Conservation (phyloP, 64 coral and sea anemone genomes). For the Actinia tenebrosa region DNA sequence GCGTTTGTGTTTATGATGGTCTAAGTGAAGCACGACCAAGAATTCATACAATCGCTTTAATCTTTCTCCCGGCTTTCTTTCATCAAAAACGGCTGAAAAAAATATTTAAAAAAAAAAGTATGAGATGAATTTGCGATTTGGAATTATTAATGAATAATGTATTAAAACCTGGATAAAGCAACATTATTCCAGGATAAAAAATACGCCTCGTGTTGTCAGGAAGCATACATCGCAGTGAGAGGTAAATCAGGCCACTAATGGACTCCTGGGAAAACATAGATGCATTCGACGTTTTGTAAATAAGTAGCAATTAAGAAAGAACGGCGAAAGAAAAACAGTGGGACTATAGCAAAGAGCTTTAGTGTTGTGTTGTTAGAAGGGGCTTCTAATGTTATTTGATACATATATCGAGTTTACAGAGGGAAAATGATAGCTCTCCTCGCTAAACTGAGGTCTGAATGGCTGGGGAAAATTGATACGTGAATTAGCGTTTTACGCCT, state of each 20-base stretch:
- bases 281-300: not conserved
- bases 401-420: slow-evolving; percentile 15
- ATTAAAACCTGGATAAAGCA: not conserved
- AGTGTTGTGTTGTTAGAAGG: not conserved
- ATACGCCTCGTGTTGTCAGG: not conserved
- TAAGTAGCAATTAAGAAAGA: not conserved
- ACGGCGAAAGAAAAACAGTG: not conserved
- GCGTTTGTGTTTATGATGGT: not conserved
- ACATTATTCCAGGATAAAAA: not conserved
- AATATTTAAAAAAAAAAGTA: not conserved
- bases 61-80: not conserved
- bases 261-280: not conserved
- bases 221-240: not conserved
- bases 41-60: not conserved
- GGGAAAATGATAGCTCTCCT: not conserved
- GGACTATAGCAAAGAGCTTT: not conserved
- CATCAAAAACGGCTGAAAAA: not conserved
- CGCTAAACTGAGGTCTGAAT: too few species aligned
- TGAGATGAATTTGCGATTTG: not conserved
- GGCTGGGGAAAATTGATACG: too few species aligned
- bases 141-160: not conserved
- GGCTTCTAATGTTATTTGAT: not conserved
- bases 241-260: not conserved
- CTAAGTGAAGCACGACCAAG: not conserved
- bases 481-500: too few species aligned